A percentile compares a stretch with the other conserved stretches of the same genome.
Conservation (phyloP, 2,888 invertebrate genomes). For the Crematogaster levior region DNA sequence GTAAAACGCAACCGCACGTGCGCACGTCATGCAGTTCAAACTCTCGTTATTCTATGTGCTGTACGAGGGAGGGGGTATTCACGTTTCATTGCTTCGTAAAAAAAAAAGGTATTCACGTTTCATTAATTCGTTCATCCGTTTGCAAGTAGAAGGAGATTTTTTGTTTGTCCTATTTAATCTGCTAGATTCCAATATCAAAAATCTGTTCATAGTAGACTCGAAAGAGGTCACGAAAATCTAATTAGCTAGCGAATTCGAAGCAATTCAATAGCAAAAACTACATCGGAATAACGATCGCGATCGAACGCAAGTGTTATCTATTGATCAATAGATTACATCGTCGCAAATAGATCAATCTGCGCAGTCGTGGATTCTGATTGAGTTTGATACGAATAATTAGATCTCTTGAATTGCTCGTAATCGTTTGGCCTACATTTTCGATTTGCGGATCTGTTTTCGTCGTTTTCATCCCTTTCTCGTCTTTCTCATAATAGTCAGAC, state of each 20-base stretch:
- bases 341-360: constrained; percentile 42
- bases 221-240: constrained; percentile 37
- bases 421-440: constrained; percentile 15
- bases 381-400: constrained; percentile 60
- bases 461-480: neutral
- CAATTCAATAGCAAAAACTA: constrained; percentile 31
- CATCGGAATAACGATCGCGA: constrained; percentile 42
- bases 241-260: constrained; percentile 32
- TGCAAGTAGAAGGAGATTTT: constrained; percentile 31
- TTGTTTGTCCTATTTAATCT: constrained; percentile 49
- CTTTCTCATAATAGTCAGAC: neutral
- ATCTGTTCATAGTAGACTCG: constrained; percentile 9
- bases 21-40: neutral
- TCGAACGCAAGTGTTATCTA: constrained; percentile 13
- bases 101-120: constrained; percentile 32
- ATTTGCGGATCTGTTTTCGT: constrained; percentile 53
- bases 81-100: constrained; percentile 40
- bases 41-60: constrained; percentile 34
- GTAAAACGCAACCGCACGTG: neutral
- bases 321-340: neutral
- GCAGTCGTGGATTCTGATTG: constrained; percentile 13
- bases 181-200: constrained; percentile 41
- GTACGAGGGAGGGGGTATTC: constrained; percentile 9
- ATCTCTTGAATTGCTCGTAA: constrained; percentile 9
- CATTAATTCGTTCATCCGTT: constrained; percentile 37